A percentile compares a stretch with the other conserved stretches of the same genome.
These are phyloP conservation scores for Crenuchus spilurus DNA, from an alignment of 2,797 vertebrate genomes.

Conservation along the genomic window DNA sequence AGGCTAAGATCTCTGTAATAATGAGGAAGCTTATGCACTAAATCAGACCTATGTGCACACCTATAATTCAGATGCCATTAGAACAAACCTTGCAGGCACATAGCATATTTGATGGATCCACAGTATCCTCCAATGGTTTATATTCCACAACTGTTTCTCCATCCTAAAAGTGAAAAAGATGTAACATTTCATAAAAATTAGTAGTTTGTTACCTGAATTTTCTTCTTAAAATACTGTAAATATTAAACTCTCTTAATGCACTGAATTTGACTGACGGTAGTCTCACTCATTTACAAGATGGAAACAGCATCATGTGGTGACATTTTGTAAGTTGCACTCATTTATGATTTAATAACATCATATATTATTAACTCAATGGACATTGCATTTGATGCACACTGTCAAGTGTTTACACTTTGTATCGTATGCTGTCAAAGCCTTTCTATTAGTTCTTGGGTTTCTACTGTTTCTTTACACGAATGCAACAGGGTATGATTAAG, in stretches of 20 bases:
- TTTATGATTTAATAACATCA: too few relatives aligned
- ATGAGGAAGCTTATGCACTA: not conserved
- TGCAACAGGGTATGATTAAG: too few relatives aligned
- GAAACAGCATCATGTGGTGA: not conserved
- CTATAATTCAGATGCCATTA: not conserved
- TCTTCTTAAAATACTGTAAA: not conserved
- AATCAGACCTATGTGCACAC: not conserved
- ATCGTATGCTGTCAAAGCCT: not conserved
- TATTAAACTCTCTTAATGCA: not conserved
- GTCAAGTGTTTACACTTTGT: not conserved
- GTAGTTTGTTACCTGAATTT: not conserved
- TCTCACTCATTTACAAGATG: not conserved
- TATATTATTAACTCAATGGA: not conserved
- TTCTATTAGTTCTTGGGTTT: too few relatives aligned
- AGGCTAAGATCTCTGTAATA: not conserved
- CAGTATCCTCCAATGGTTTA: constrained; percentile 87
- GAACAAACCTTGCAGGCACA: constrained; percentile 90
- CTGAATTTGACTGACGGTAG: too few relatives aligned
- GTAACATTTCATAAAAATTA: too few relatives aligned
- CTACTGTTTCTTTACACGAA: too few relatives aligned
- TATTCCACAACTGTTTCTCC: constrained; percentile 90
- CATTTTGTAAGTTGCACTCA: not conserved
- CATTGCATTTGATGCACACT: not conserved
- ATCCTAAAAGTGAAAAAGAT: constrained; percentile 77
- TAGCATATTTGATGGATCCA: constrained; percentile 91